Evolutionary conservation across 2,888 invertebrate genomes (phyloP), one percentile per base, ranked within the genome.

Genomic region (Capitulum mitella): DNA sequence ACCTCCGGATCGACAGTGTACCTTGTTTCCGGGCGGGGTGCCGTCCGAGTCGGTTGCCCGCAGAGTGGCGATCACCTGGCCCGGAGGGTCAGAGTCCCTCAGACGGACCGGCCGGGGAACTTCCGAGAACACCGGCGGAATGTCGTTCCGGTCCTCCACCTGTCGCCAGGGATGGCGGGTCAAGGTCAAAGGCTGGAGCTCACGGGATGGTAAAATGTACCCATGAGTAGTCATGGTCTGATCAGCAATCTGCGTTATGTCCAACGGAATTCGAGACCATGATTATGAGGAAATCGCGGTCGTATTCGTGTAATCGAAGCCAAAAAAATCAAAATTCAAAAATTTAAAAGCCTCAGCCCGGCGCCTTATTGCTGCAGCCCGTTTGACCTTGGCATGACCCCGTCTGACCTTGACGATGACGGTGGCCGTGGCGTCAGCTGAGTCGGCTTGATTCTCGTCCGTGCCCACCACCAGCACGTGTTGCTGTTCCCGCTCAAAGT

Each of bases 1-100:
- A 61, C 61, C 6, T 10, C 16, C 14, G 54, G 54, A 22, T 29
- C n/a, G n/a, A n/a, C n/a, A 1, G 29, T 29, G 51, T 85, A 90
- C 90, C 84, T 92, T 91, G 86, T 95, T 95, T 83, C 93, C 93
- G 0, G 95, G 94, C 0, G 93, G 87, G 0, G 94, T 92, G 14
- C 93, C 93, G 86, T 96, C 95, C 0, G 91, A 90, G 85, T 96
- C 96, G 0, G 90, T 89, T 0, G 96, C 96, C 0, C 90, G 87
- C 75, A 95, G 90, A 26, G 91, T 92, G 34, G 92, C 91, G 0
- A 96, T 92, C 1, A 91, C 88, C 1, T 92, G 91, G 34, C 95
- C 95, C 80, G 95, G 92, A 0, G 93, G 89, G 0, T 92, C 91
- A 54, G 93, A 92, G 83, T 94, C 95, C 83, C 93, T 93, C 22